A percentile compares a stretch with the other conserved stretches of the same genome.
Evolutionary conservation across 2,888 invertebrate species (phyloP).

Genomic region (Nomada hirtipes): DNA sequence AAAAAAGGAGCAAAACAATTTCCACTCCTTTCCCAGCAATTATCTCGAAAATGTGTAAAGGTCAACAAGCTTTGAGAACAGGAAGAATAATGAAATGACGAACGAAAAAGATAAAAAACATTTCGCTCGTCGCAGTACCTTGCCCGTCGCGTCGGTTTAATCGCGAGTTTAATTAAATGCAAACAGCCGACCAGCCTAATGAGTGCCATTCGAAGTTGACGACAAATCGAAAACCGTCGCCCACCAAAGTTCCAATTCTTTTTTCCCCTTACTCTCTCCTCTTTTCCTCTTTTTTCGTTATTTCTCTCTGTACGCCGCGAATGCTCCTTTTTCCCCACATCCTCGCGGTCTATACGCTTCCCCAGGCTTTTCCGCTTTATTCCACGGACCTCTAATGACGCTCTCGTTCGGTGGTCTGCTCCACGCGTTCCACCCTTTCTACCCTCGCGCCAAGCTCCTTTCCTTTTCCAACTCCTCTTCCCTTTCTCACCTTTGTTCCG

Average conservation of each 20-base stretch:
- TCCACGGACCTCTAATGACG: conserved; percentile 57
- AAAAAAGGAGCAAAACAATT: no score
- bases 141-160: background rate
- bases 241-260: conserved; percentile 10
- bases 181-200: conserved; percentile 45
- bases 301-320: conserved; percentile 3
- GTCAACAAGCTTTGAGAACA: no score
- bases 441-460: background rate
- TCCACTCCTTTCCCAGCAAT: background rate
- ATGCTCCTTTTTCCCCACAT: conserved; percentile 39
- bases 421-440: background rate
- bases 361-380: conserved; percentile 50
- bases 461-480: background rate
- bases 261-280: background rate
- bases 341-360: conserved; percentile 23
- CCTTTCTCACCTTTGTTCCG: conserved; percentile 27
- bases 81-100: background rate
- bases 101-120: background rate
- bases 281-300: conserved; percentile 1
- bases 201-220: conserved; percentile 33
- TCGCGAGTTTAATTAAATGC: conserved; percentile 50
- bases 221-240: conserved; percentile 53
- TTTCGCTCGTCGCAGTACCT: background rate
- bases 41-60: background rate
- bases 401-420: conserved; percentile 51